phyloP scores from a whole-genome alignment of 2,113 vertebrate species.

The Geothlypis trichas region DNA sequence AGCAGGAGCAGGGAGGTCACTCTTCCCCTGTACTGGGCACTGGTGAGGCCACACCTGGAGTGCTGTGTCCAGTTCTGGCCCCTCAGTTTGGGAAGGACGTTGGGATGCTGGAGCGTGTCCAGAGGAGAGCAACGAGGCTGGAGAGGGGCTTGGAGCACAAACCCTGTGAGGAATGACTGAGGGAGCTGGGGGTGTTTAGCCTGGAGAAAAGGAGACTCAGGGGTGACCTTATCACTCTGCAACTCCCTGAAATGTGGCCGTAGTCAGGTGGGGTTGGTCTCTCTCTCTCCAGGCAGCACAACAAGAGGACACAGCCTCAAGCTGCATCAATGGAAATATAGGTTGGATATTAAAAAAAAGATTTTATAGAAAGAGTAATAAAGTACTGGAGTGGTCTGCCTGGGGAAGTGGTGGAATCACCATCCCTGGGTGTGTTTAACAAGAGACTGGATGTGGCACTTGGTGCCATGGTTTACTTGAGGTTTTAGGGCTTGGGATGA shows the following conservation, averaged over 20 bases:
- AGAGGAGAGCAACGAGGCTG: neutral
- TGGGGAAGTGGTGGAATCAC: too few relatives aligned
- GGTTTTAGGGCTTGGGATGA: neutral
- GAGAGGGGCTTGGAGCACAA: neutral
- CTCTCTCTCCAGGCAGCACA: neutral
- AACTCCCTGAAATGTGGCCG: neutral
- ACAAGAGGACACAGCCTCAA: neutral
- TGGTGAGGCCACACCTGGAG: neutral
- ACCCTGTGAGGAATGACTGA: neutral
- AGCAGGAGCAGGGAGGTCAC: neutral
- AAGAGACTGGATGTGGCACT: neutral
- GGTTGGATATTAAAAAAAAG: neutral
- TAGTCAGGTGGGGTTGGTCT: neutral
- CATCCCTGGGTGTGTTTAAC: neutral
- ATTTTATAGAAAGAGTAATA: neutral
- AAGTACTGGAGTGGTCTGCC: neutral
- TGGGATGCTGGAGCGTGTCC: rapidly evolving
- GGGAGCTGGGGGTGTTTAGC: neutral
- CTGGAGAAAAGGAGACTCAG: neutral
- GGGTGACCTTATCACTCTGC: neutral
- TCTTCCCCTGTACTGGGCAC: neutral
- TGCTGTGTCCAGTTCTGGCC: neutral
- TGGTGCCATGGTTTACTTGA: neutral
- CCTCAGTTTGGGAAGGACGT: neutral
- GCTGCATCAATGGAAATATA: neutral